Evolutionary conservation across 2,888 invertebrate genomes (phyloP).

Genomic region (Mesochorus sp.): DNA sequence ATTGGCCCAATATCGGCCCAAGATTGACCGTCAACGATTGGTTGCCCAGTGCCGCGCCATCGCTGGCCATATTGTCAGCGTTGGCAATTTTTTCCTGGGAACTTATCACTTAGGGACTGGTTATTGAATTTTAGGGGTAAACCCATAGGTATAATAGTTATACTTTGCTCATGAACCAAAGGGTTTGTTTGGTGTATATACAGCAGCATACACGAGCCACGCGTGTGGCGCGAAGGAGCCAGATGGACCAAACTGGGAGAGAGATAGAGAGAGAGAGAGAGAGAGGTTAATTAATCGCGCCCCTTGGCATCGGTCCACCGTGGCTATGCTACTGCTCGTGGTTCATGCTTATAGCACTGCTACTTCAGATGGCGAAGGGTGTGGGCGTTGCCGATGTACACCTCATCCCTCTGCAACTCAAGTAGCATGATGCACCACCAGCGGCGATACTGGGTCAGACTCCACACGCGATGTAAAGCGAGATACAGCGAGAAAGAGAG

Average conservation of each 20-base stretch:
- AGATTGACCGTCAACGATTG: no score
- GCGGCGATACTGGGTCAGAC: constrained; percentile 15
- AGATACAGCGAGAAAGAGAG: constrained; percentile 1
- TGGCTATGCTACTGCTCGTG: constrained; percentile 44
- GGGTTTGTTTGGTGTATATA: constrained; percentile 25
- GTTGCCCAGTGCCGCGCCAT: no score
- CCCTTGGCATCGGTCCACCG: constrained; percentile 75
- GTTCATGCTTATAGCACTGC: constrained; percentile 33
- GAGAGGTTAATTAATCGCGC: constrained; percentile 75
- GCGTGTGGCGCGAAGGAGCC: constrained; percentile 58
- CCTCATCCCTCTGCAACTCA: constrained; percentile 41
- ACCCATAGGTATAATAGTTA: not conserved
- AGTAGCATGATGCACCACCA: constrained; percentile 37
- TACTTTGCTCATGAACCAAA: constrained; percentile 32
- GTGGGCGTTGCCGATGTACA: constrained; percentile 21
- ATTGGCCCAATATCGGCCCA: no score
- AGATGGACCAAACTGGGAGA: constrained; percentile 53
- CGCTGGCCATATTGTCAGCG: no score
- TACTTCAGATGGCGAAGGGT: constrained; percentile 14
- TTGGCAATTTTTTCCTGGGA: no score
- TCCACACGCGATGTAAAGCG: constrained; percentile 32
- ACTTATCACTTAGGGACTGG: constrained; percentile 48
- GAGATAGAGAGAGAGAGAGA: constrained; percentile 8
- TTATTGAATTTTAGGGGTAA: constrained; percentile 50
- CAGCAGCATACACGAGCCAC: constrained; percentile 11